phyloP scores from a whole-genome alignment of 2,888 invertebrate species.

The Helleia helle region DNA sequence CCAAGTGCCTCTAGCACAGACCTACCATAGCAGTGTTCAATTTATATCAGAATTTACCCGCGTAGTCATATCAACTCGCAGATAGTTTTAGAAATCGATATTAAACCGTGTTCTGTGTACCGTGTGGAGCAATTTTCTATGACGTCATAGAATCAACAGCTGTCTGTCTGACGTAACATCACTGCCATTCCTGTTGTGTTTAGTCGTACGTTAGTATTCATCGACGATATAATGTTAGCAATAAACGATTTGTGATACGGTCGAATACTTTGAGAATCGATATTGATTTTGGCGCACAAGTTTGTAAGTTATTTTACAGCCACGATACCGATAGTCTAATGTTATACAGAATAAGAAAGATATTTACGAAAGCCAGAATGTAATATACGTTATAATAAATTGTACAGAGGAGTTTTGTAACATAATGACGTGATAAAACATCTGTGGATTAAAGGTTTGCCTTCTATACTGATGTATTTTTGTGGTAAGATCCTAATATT shows the following conservation, averaged over 20 bases:
- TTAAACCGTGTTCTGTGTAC: too few relatives aligned
- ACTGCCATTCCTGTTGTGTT: constrained; percentile 52
- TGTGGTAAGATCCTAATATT: too few relatives aligned
- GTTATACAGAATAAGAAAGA: constrained; percentile 2
- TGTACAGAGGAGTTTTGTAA: background rate
- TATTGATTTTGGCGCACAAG: constrained; percentile 49
- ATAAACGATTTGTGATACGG: constrained; percentile 64
- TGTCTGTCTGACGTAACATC: constrained; percentile 34
- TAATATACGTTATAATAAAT: background rate
- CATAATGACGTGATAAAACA: background rate
- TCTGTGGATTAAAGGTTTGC: too few relatives aligned
- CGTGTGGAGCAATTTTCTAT: too few relatives aligned
- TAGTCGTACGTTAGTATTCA: constrained; percentile 24
- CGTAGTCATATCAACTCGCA: constrained; percentile 55
- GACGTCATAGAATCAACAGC: constrained; percentile 50
- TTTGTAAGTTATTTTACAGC: constrained; percentile 22
- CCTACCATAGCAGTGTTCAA: constrained; percentile 44
- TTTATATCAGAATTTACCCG: constrained; percentile 39
- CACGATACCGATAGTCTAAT: constrained; percentile 6
- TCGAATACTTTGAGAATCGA: constrained; percentile 30
- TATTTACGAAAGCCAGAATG: background rate
- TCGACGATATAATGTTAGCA: constrained; percentile 54
- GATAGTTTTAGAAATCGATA: constrained; percentile 37
- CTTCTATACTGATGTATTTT: too few relatives aligned
- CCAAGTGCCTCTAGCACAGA: constrained; percentile 47